These are phyloP conservation scores for Maniola hyperantus DNA, from an alignment of 2,888 invertebrate species.

Conservation along the genomic window DNA sequence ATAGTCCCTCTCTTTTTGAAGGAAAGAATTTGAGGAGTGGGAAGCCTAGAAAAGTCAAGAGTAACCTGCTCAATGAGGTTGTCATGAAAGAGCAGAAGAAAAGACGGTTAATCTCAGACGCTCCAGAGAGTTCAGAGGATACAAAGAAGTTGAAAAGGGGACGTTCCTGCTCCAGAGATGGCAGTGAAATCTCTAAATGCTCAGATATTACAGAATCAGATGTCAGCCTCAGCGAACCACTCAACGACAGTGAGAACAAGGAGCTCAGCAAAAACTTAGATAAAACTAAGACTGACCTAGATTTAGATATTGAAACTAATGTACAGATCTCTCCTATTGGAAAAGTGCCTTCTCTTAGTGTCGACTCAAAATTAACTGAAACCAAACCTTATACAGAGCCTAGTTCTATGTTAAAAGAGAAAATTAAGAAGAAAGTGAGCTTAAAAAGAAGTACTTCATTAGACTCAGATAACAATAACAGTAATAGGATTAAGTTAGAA, in stretches of 20 bases:
- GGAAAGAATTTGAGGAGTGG: conserved; percentile 85
- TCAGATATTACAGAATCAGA: conserved; percentile 85
- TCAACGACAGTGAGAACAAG: conserved; percentile 69
- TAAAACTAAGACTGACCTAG: conserved; percentile 82
- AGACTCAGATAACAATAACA: conserved; percentile 82
- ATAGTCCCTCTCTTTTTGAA: conserved; percentile 74
- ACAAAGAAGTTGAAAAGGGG: conserved; percentile 73
- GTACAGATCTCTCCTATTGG: conserved; percentile 79
- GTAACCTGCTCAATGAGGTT: conserved; percentile 80
- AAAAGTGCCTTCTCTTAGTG: conserved; percentile 79
- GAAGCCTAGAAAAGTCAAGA: conserved; percentile 84
- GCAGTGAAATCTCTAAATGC: conserved; percentile 84
- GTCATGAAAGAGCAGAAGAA: conserved; percentile 82
- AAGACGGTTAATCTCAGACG: conserved; percentile 76
- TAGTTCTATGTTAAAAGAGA: conserved; percentile 65
- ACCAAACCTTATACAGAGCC: conserved; percentile 63
- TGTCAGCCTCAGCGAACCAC: conserved; percentile 82
- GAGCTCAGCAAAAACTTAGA: conserved; percentile 80
- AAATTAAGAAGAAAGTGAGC: conserved; percentile 73
- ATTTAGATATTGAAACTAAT: conserved; percentile 81
- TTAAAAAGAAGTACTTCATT: conserved; percentile 80
- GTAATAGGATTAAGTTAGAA: conserved; percentile 77
- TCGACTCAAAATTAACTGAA: conserved; percentile 72
- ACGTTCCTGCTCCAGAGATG: conserved; percentile 79
- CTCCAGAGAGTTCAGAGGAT: conserved; percentile 64